Evolutionary conservation across 1,140 invertebrate genomes (phyloP).

Genomic region (Bradynema listronoti): DNA sequence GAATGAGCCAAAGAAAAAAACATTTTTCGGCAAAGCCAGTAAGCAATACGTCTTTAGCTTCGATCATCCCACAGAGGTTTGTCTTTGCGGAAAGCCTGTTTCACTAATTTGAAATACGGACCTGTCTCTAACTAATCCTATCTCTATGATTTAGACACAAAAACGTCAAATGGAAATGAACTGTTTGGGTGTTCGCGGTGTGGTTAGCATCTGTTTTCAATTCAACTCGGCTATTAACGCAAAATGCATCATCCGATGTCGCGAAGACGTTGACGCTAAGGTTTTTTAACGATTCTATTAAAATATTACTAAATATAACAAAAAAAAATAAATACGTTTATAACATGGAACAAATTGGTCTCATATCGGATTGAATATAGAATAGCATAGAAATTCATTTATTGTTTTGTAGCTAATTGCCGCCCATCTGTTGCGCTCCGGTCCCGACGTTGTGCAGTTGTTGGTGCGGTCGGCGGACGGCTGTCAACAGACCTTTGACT

Average conservation of each 20-base stretch:
- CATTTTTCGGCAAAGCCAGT: neutral
- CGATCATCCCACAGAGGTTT: constrained; percentile 1
- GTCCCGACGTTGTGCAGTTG: constrained; percentile 1
- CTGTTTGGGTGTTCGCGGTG: constrained; percentile 3
- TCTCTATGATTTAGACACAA: constrained; percentile 4
- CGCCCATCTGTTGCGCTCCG: neutral
- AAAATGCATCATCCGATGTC: constrained; percentile 7
- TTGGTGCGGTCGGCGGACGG: constrained; percentile 2
- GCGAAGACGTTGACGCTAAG: constrained; percentile 1
- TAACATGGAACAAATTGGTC: neutral
- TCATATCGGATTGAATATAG: neutral
- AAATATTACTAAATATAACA: neutral
- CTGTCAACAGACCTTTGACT: neutral
- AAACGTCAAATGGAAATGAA: neutral
- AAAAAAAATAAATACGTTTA: neutral
- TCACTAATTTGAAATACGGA: no score
- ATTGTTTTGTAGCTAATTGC: neutral
- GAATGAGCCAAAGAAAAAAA: no score
- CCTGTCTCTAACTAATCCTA: neutral
- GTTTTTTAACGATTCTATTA: constrained; percentile 1
- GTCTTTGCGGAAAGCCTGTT: neutral
- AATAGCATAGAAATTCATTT: neutral
- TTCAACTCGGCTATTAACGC: neutral
- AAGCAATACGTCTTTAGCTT: constrained; percentile 12
- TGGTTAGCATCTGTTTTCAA: constrained; percentile 11